Percentiles rank a stretch among this genome's conserved stretches.
These are phyloP conservation scores for Brassicogethes aeneus DNA, from an alignment of 2,888 invertebrate species.

Conservation along the genomic window DNA sequence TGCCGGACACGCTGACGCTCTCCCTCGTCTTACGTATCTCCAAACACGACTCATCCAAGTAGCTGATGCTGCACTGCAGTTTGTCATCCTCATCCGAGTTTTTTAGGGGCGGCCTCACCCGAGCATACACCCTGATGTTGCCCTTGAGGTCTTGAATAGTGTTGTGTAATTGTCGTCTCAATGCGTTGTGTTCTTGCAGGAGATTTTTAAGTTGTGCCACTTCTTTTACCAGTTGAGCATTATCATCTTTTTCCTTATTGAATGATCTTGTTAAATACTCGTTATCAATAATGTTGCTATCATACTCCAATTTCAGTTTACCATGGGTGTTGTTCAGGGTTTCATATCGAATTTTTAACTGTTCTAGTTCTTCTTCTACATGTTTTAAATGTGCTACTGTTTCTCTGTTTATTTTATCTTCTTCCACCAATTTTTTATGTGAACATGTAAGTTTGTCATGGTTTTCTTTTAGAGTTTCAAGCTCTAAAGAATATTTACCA, in stretches of 20 bases:
- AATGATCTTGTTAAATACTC: not conserved
- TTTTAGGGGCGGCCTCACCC: slow-evolving; percentile 63
- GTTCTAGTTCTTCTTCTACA: slow-evolving; percentile 3
- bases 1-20: slow-evolving; percentile 28
- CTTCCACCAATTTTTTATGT: slow-evolving; percentile 25
- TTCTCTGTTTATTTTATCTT: slow-evolving; percentile 15
- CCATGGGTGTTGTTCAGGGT: slow-evolving; percentile 3
- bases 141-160: slow-evolving; percentile 65
- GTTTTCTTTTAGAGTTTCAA: slow-evolving; percentile 5
- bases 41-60: slow-evolving; percentile 50
- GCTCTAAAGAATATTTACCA: not conserved
- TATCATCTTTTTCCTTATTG: slow-evolving; percentile 1
- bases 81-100: slow-evolving; percentile 46
- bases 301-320: slow-evolving; percentile 23
- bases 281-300: slow-evolving; percentile 2
- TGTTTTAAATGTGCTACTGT: slow-evolving; percentile 5
- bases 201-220: slow-evolving; percentile 16
- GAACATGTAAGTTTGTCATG: not conserved
- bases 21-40: slow-evolving; percentile 48
- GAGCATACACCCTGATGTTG: slow-evolving; percentile 65
- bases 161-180: slow-evolving; percentile 52
- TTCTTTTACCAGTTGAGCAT: slow-evolving; percentile 21
- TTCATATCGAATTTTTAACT: slow-evolving; percentile 5
- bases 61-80: slow-evolving; percentile 47
- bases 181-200: slow-evolving; percentile 7